These are phyloP conservation scores for Chelonus formosanus DNA, from an alignment of 2,888 invertebrate species.

Conservation along the genomic window DNA sequence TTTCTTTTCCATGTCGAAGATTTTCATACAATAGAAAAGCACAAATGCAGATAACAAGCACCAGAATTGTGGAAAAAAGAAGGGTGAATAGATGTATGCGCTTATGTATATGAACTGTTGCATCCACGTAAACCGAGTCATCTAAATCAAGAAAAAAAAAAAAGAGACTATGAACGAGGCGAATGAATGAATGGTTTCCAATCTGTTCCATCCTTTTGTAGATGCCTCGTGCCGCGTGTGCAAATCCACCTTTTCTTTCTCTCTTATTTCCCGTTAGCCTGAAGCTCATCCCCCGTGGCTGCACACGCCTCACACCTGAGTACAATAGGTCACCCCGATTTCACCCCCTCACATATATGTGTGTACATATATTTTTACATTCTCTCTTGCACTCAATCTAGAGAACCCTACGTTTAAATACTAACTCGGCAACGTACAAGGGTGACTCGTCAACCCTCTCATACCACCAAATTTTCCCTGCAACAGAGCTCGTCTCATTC, in stretches of 20 bases:
- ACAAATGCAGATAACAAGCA: slow-evolving; percentile 18
- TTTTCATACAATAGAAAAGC: slow-evolving; percentile 4
- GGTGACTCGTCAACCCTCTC: slow-evolving; percentile 34
- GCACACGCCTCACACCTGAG: slow-evolving; percentile 65
- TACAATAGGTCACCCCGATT: slow-evolving; percentile 60
- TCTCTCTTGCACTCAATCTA: slow-evolving; percentile 23
- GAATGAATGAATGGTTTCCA: slow-evolving; percentile 46
- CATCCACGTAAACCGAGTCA: slow-evolving; percentile 8
- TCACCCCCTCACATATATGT: slow-evolving; percentile 47
- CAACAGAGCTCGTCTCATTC: slow-evolving; percentile 8
- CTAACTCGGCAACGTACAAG: slow-evolving; percentile 32
- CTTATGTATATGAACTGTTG: slow-evolving; percentile 12
- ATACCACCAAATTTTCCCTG: slow-evolving; percentile 19
- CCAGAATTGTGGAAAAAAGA: slow-evolving; percentile 13
- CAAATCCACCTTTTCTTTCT: slow-evolving; percentile 51
- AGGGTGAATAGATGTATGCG: slow-evolving; percentile 14
- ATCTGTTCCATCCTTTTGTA: slow-evolving; percentile 64
- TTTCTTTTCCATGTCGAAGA: neutral
- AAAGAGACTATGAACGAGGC: slow-evolving; percentile 17
- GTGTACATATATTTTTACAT: slow-evolving; percentile 18
- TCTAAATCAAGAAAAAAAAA: slow-evolving; percentile 26
- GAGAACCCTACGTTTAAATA: slow-evolving; percentile 38
- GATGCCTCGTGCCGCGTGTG: slow-evolving; percentile 64
- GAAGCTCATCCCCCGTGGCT: slow-evolving; percentile 37
- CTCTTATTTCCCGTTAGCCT: slow-evolving; percentile 32